Base-by-base conservation (phyloP, 2,797 vertebrate species). In the Poeciliopsis turneri region DNA sequence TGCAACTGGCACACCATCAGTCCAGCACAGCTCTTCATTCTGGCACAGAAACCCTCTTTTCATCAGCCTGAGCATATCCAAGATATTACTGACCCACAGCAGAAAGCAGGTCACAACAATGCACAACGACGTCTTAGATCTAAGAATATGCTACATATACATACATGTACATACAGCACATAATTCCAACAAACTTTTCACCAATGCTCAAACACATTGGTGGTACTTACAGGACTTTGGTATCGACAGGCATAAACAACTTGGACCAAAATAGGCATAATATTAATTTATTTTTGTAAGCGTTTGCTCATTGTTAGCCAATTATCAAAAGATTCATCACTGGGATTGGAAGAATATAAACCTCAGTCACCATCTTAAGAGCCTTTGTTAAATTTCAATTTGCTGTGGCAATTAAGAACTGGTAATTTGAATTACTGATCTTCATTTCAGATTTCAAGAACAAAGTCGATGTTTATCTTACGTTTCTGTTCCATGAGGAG, bases 61-160 rank as follows among this genome's bases (percentile, higher is more conserved):
- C 79, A 47, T 81, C 83, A 76, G 75, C 70, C 6, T 4, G 43
- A 41, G 18, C 72, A 55, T 84, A 82, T 76, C 72, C 82, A 84
- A 86, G 74, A 87, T 82, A 77, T 84, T 68, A 66, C 77, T 85
- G 81, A 89, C 86, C 86, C 80, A 61, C 80, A 85, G 84, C 80
- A 59, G 39, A 43, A 61, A 83, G 64, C 53, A 3, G 82, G 83
- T 82, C 71, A 72, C 7, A 0, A 61, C 46, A 55, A 28, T 25
- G 9, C 74, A 72, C 12, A 3, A 43, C 43, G 45, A 46, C 12
- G 15, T 46, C 0, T 47, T 16, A 15, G 13, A 47, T 16, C 13
- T 47, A 16, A 47, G 46, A 47, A 16, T 47, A 15, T 2, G 13
- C 46, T 28, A 25, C 23, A 11, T n/a, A n/a, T n/a, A n/a, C n/a